phyloP scores from a whole-genome alignment of 2,888 invertebrate species.

The Platycnemis pennipes region DNA sequence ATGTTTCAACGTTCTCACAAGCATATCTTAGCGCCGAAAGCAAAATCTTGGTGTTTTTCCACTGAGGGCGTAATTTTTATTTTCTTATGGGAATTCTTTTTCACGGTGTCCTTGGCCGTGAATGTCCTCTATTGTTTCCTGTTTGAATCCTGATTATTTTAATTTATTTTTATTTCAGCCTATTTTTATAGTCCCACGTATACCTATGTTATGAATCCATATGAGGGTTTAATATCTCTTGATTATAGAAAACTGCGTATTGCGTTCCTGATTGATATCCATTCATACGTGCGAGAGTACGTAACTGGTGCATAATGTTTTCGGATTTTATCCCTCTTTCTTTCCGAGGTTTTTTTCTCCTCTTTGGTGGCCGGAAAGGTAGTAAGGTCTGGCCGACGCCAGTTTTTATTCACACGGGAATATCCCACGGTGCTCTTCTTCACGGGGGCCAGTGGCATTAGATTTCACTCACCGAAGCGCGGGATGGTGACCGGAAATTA shows the following conservation, averaged over 20 bases:
- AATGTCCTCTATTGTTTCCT: not conserved
- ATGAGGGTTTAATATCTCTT: too few relatives aligned
- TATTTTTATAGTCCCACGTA: too few relatives aligned
- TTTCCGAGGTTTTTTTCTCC: not conserved
- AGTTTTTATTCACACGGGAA: conserved; percentile 32
- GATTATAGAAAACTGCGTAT: too few relatives aligned
- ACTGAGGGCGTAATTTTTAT: not conserved
- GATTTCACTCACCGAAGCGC: not conserved
- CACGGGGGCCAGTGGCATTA: conserved; percentile 18
- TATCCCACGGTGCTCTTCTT: conserved; percentile 9
- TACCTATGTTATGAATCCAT: too few relatives aligned
- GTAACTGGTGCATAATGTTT: not conserved
- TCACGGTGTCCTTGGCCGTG: not conserved
- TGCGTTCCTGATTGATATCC: too few relatives aligned
- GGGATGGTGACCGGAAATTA: conserved; percentile 28
- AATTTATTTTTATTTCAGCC: not conserved
- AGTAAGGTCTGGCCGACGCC: not conserved
- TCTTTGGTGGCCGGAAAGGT: not conserved
- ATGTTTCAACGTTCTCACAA: not conserved
- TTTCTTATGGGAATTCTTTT: not conserved
- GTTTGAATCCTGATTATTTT: not conserved
- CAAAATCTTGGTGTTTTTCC: not conserved
- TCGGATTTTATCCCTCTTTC: not conserved
- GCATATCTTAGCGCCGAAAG: not conserved
- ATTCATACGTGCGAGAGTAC: too few relatives aligned